Evolutionary conservation across 2,797 vertebrate genomes (phyloP), one percentile per base, ranked within the genome.

Genomic region (Poeciliopsis turneri): DNA sequence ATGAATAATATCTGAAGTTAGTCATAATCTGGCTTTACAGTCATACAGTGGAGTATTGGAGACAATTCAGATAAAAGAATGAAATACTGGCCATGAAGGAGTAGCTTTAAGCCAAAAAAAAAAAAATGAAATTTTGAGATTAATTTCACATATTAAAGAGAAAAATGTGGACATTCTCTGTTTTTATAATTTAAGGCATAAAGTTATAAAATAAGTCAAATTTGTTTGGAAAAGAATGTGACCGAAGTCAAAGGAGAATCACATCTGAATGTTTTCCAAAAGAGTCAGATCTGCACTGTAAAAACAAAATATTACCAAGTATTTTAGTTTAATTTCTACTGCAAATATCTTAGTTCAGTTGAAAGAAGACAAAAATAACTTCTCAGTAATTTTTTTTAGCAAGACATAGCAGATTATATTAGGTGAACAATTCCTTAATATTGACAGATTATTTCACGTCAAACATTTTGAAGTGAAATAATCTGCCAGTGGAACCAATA

Each of bases 21-120:
- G 11, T 59, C 3, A 72, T 69, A 80, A 69, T 86, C 71, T 76
- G 20, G 74, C 74, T 61, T 79, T 28, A 83, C 28, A 61, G 25
- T 33, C 6, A 7, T 61, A 61, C 8, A 9, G 8, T 6, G 11
- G 55, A 61, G 15, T 18, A 61, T 33, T 61, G 0, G 28, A 18
- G 28, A 15, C 15, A 33, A 18, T 33, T 30, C 16, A 61, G 59
- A 18, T 30, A 2, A 61, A 61, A 30, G 13, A 28, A n/a, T n/a
- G 1, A 55, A 59, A 13, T 7, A 59, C 28, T 15, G 57, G 5
- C 25, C 28, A 30, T 15, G 5, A 28, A 59, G 10, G 53, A 30
- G 5, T 5, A 59, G 23, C 13, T 30, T 30, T 5, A 5, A 30
- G 57, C 13, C 4, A 15, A 59, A 30, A 23, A 43, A 9, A n/a